Percentiles rank a stretch among this genome's conserved stretches.
Evolutionary conservation across 2,113 vertebrate species (phyloP).

Genomic region (Heterotis niloticus): DNA sequence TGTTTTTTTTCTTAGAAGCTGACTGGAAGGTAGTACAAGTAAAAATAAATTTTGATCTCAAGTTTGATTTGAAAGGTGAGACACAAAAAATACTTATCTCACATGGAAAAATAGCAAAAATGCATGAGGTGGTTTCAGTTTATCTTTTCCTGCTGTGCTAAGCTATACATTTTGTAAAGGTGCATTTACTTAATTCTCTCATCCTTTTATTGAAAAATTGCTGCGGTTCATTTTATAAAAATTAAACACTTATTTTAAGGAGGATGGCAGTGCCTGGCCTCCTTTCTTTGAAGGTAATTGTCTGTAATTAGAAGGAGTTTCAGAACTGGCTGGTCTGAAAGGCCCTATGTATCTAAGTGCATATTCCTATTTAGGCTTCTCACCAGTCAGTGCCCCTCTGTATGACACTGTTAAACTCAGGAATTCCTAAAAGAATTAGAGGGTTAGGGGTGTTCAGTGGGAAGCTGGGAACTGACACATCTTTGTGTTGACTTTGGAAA

Average conservation of each 20-base stretch:
- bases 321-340: neutral
- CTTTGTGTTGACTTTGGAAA: no score
- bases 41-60: no score
- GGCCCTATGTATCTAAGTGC: neutral
- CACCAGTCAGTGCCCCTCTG: constrained; percentile 2
- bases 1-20: no score
- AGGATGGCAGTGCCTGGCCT: neutral
- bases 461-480: constrained; percentile 11
- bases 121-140: no score
- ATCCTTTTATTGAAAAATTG: neutral
- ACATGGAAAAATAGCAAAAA: no score
- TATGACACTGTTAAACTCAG: constrained; percentile 23
- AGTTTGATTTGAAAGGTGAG: no score
- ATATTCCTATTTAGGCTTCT: neutral
- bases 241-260: neutral
- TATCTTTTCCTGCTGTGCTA: no score
- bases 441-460: constrained; percentile 18
- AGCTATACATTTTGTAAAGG: no score
- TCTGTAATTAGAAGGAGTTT: constrained; percentile 19
- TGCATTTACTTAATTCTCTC: neutral
- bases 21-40: no score
- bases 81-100: neutral
- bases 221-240: neutral
- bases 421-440: constrained; percentile 39
- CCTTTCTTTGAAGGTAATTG: constrained; percentile 17